A percentile compares a stretch with the other conserved stretches of the same genome.
These are phyloP conservation scores for Muscicapa striata DNA, from an alignment of 2,797 vertebrate genomes.

Conservation along the genomic window DNA sequence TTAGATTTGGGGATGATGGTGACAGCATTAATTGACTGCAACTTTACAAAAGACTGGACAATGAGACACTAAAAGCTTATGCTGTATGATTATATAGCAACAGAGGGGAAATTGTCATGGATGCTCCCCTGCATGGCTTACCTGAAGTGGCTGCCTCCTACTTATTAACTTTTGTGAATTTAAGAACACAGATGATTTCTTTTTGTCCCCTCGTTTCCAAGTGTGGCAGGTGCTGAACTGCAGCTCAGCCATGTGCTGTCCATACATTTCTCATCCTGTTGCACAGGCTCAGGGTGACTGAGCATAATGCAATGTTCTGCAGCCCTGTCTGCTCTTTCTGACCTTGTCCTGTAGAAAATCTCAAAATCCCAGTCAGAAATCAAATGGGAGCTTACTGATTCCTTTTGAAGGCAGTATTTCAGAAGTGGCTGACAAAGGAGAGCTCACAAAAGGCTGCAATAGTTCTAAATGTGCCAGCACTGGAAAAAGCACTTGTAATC, in stretches of 20 bases:
- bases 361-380: background rate
- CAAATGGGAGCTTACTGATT: background rate
- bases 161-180: background rate
- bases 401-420: background rate
- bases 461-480: background rate
- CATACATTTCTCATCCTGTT: background rate
- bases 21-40: background rate
- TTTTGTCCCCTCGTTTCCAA: background rate
- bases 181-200: background rate
- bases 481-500: background rate
- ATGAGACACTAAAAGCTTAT: background rate
- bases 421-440: background rate
- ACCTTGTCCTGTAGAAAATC: background rate
- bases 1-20: background rate
- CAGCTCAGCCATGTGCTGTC: too few relatives aligned
- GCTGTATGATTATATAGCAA: background rate
- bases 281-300: background rate
- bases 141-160: background rate
- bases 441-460: background rate
- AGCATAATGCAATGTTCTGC: background rate
- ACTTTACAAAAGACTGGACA: background rate
- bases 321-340: background rate
- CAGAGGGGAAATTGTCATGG: background rate
- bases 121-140: background rate
- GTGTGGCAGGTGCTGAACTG: background rate